These are phyloP conservation scores for Papilio helenus DNA, from an alignment of 1,140 invertebrate species.

Conservation along the genomic window DNA sequence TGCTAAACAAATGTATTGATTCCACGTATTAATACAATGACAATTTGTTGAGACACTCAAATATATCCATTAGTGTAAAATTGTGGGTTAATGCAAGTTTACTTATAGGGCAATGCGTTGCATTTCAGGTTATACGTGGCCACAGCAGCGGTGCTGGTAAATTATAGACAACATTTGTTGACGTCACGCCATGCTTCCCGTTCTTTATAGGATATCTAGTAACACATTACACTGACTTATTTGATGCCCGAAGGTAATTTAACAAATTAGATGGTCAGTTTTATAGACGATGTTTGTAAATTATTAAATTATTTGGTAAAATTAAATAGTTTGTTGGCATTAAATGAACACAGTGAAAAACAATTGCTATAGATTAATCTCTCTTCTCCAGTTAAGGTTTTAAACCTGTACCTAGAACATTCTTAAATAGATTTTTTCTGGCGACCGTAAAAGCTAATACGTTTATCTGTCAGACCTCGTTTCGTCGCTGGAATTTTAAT, in stretches of 20 bases:
- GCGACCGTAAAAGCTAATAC: slow-evolving; percentile 66
- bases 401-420: slow-evolving; percentile 34
- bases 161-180: slow-evolving; percentile 41
- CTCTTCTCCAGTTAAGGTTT: slow-evolving; percentile 1
- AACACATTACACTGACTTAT: slow-evolving; percentile 21
- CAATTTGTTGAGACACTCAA: background rate
- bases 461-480: slow-evolving; percentile 68
- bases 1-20: background rate
- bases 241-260: background rate
- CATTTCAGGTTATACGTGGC: slow-evolving; percentile 35
- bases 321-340: too few relatives aligned
- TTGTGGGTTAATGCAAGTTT: background rate
- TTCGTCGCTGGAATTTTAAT: slow-evolving; percentile 71
- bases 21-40: background rate
- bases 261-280: background rate
- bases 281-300: background rate
- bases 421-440: slow-evolving; percentile 50
- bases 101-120: background rate
- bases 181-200: slow-evolving; percentile 39
- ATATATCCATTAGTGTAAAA: background rate
- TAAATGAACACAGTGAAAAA: too few relatives aligned
- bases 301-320: background rate
- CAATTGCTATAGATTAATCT: too few relatives aligned
- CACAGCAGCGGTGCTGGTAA: slow-evolving; percentile 36
- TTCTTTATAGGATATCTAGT: slow-evolving; percentile 31